These are phyloP conservation scores for Brotogeris chrysoptera DNA, from an alignment of 2,797 vertebrate species.

Conservation along the genomic window DNA sequence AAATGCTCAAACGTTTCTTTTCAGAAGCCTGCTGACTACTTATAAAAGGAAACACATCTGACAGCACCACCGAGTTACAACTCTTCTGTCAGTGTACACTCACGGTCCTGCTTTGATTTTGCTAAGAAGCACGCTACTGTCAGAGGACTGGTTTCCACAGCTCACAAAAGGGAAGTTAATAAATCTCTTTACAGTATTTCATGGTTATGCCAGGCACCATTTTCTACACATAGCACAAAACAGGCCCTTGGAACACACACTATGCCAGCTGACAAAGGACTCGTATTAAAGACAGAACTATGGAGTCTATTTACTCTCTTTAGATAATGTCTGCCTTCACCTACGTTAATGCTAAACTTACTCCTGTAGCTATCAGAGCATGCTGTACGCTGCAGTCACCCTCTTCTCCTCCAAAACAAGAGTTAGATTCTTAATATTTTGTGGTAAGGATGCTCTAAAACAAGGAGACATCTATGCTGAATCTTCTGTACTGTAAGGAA, in stretches of 20 bases:
- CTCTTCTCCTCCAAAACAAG: neutral
- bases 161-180: neutral
- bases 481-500: neutral
- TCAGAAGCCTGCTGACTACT: slow-evolving; percentile 27
- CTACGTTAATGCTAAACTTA: neutral
- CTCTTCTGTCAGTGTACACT: neutral
- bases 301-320: neutral
- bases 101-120: neutral
- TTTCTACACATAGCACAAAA: neutral
- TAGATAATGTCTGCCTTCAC: neutral
- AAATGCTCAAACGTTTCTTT: slow-evolving; percentile 18
- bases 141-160: slow-evolving; percentile 12
- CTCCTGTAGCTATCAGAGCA: neutral
- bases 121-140: neutral
- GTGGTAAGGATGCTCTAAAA: neutral
- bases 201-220: neutral
- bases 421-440: neutral
- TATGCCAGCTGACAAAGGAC: neutral
- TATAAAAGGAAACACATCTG: neutral
- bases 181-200: neutral
- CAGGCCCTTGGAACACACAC: neutral
- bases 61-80: neutral
- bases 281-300: neutral
- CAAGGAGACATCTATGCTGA: neutral
- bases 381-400: neutral